Base-by-base conservation (phyloP, 92 coral and sea anemone genomes). In the Pocillopora meandrina region DNA sequence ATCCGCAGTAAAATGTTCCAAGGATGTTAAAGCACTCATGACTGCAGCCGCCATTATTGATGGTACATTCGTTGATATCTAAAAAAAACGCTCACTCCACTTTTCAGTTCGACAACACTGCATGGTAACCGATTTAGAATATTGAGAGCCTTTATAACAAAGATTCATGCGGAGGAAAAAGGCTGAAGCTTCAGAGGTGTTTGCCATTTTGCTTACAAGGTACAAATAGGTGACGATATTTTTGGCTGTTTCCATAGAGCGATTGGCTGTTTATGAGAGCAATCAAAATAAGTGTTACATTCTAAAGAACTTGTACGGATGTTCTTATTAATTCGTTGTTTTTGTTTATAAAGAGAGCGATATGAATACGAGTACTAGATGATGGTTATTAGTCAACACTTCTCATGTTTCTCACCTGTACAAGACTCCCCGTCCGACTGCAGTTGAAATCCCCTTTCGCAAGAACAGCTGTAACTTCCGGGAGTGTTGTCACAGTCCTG, bases 361-460 rank as follows among this genome's bases (percentile, higher is more conserved):
- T 42, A 42, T 42, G 8, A 42, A 42, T 42, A 42, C 52, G 8
- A 42, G 52, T 42, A 42, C 23, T 11, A 19, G 68, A 64, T 10
- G 5, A 9, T 64, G 21, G 18, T 19, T 10, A 19, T 5, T 16
- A 19, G 26, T 3, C 31, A 15, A 6, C 7, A 65, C 0, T 65
- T 7, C 17, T 42, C 58, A 47, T 19, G 76, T 19, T 4, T 72
- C 76, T 57, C 26, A 76, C 80, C 80, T 10, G 19, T 20, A 55
- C 80, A 76, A 61, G 80, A 58, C 36, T 61, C 57, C 10, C 80
- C 80, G 21, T 76, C 80, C 59, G 66, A 17, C 4, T 13, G 23
- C 66, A 76, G 80, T 76, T 59, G 59, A 66, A 63, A 64, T 79
- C 83, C 83, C 13, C 72, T 57, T 14, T 13, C n/a, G n/a, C 81